These are phyloP conservation scores for Araneus ventricosus DNA, from an alignment of 1,140 invertebrate genomes.

Conservation along the genomic window DNA sequence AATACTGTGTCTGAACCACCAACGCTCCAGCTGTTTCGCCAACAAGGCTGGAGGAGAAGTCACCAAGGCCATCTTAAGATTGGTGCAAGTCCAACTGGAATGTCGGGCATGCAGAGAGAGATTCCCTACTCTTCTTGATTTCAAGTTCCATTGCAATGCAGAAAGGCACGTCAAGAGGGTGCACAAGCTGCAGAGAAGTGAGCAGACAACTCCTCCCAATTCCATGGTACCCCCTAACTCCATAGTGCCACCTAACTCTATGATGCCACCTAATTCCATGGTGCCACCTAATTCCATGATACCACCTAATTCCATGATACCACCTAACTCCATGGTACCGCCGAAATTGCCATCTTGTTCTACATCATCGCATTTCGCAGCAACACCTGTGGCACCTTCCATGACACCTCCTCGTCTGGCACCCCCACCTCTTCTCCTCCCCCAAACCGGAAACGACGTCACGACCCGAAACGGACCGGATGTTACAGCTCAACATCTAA, in stretches of 20 bases:
- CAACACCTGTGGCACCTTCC: constrained; percentile 63
- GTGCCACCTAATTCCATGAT: constrained; percentile 39
- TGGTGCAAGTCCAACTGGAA: constrained; percentile 84
- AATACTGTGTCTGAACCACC: constrained; percentile 86
- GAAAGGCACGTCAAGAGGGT: constrained; percentile 79
- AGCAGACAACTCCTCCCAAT: constrained; percentile 41
- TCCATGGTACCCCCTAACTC: background rate
- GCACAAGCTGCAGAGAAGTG: constrained; percentile 56
- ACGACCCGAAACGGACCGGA: constrained; percentile 44
- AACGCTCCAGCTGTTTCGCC: constrained; percentile 81
- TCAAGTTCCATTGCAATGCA: constrained; percentile 85
- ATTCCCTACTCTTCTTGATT: constrained; percentile 81
- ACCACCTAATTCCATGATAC: constrained; percentile 22
- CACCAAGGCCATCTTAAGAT: constrained; percentile 78
- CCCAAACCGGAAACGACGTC: constrained; percentile 67
- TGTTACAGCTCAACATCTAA: constrained; percentile 53
- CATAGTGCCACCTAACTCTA: constrained; percentile 32
- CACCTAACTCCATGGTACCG: constrained; percentile 38
- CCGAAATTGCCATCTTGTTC: constrained; percentile 43
- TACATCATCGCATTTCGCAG: constrained; percentile 65
- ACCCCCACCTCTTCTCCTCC: constrained; percentile 65
- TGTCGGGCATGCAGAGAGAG: constrained; percentile 85
- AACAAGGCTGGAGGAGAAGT: constrained; percentile 66
- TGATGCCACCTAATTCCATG: constrained; percentile 53
- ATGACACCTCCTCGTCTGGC: constrained; percentile 60